Conservation (phyloP, 2,888 invertebrate genomes). For the Hyposoter didymator region DNA sequence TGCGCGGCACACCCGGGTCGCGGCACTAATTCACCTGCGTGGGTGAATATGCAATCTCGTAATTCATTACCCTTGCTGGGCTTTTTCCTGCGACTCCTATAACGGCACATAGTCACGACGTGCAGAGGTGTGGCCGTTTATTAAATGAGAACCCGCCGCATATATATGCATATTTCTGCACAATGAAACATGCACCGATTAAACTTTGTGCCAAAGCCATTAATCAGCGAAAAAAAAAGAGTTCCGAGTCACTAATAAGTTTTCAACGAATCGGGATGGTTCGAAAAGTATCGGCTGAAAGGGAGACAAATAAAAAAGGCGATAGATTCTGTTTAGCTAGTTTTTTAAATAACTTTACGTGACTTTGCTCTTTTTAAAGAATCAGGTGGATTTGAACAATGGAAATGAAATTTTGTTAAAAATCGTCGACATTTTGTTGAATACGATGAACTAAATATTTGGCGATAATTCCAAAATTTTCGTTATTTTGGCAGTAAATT, state of each 20-base stretch:
- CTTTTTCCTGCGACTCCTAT: background rate
- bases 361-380: background rate
- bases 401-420: too few relatives aligned
- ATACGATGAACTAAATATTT: too few relatives aligned
- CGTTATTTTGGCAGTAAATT: too few relatives aligned
- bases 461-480: too few relatives aligned
- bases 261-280: background rate
- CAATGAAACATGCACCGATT: constrained; percentile 13
- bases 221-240: background rate
- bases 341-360: background rate
- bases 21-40: constrained; percentile 24
- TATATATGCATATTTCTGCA: background rate
- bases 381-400: background rate
- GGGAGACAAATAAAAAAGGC: background rate
- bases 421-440: too few relatives aligned
- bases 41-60: constrained; percentile 18
- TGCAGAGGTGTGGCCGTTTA: background rate
- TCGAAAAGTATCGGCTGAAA: background rate
- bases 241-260: background rate
- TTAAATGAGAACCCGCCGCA: background rate
- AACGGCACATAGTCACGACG: background rate
- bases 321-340: background rate
- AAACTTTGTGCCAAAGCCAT: background rate
- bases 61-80: constrained; percentile 17
- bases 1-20: constrained; percentile 10